Evolutionary conservation across 92 coral and sea anemone species (phyloP), one percentile per base, ranked within the genome.

Genomic region (Scolanthus callimorphus): DNA sequence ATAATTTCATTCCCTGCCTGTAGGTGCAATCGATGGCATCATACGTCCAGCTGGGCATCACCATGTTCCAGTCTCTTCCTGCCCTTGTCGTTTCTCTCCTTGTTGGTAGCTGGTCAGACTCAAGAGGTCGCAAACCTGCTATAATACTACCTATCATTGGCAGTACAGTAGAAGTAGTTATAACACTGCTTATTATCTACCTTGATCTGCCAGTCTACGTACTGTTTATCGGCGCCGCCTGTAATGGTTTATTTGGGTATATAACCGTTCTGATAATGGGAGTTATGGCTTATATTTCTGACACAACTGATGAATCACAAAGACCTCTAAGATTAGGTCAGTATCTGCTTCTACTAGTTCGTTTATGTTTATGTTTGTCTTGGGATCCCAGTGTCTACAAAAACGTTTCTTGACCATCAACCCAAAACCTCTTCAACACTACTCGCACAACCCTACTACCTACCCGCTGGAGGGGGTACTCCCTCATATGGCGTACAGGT

Each of bases 91-190:
- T 70, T 10, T 52, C 82, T 2, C 64, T 76, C 21, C 60, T 76
- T 51, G 54, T 76, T 37, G 82, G 82, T 9, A 34, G 63, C 3
- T 76, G 82, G 82, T 59, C 82, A 19, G 82, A 76, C 37, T 17
- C 15, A 17, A 76, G 51, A 15, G 82, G 82, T 19, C 56, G 82
- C 13, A 58, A 53, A 21, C 82, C 82, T 50, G 82, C 82, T 11
- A 37, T 76, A 0, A 37, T 47, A 10, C 29, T 63, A 0, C 82
- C 82, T 17, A 37, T 60, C 11, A 13, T 76, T 30, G 82, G 82
- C 29, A 68, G 63, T 28, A n/a, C 66, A 24, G 27, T 76, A 25
- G 82, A 76, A 13, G 48, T 70, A 2, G n/a, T 76, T 6, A 25
- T 76, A 13, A 64, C 53, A 2, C 70, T 76, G 17, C 45, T 59